Base-by-base conservation (phyloP, 2,113 vertebrate genomes). In the Tragelaphus imberbis region DNA sequence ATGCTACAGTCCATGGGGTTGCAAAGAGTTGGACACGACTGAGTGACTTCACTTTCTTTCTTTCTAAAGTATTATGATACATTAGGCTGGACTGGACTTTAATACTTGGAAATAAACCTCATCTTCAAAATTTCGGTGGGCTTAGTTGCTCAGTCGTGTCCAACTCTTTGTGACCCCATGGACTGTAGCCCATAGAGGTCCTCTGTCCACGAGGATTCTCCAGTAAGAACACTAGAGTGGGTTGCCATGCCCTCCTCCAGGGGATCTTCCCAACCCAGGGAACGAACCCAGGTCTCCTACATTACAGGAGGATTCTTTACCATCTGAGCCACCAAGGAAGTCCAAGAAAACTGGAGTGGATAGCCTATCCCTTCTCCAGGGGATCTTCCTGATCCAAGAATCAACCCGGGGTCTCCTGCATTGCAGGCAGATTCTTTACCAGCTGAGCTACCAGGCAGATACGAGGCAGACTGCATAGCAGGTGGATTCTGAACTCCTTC, bases 41-140 rank as follows among this genome's bases (percentile, higher is more conserved):
- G 10, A 71, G n/a, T 6, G n/a, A 23, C 19, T 71, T 71, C n/a
- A 40, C 19, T 23, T 40, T 71, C 68, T 71, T 40, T 65, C 61
- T 16, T 65, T 9, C 30, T 40, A 59, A 59, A 59, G 58, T 59
- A 71, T 13, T 40, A 23, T 71, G n/a, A 36, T 40, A 71, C 27
- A 14, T 84, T 87, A 63, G 27, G 47, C 9, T 84, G 44, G n/a
- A 40, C 10, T 53, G 13, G 44, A 82, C 44, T 63, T 56, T 47
- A 86, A 59, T 85, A 47, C 19, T 75, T 89, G 23, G 87, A 94
- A 93, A 89, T 86, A 44, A 86, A 77, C 49, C 19, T 90, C 49
- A 58, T 91, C 75, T 58, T 97, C 49, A 95, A 85, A 95, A 63
- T 14, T 9, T 3, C 21, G 1, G 0, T 71, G 68, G 19, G 19